phyloP scores from a whole-genome alignment of 1,140 invertebrate genomes.

The Solen grandis region DNA sequence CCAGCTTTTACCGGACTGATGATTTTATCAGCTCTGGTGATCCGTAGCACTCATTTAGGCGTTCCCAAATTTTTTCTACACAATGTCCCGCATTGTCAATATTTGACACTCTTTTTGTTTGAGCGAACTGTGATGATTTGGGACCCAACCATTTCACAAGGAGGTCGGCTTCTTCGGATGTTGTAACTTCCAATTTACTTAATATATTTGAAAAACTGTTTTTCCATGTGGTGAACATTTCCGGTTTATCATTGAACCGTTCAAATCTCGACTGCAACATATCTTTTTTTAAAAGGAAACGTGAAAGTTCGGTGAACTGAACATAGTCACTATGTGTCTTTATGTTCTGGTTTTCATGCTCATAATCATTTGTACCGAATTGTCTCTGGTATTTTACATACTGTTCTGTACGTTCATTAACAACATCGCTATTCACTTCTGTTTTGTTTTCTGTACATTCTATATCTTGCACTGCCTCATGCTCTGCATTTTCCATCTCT shows the following conservation, averaged over 20 bases:
- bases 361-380: neutral
- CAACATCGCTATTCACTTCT: neutral
- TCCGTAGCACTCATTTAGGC: neutral
- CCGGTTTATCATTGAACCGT: neutral
- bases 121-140: neutral
- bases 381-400: neutral
- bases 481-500: neutral
- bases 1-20: neutral
- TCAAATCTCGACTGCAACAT: neutral
- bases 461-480: neutral
- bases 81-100: neutral
- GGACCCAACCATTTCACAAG: neutral
- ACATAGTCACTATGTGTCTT: neutral
- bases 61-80: neutral
- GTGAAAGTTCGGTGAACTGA: neutral
- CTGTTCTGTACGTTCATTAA: neutral
- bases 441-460: neutral
- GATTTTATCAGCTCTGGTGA: neutral
- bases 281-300: neutral
- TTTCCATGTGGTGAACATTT: neutral
- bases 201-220: neutral
- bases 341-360: neutral
- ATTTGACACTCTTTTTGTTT: neutral
- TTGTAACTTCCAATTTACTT: neutral
- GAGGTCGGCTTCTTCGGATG: neutral